Conservation (phyloP, 2,797 vertebrate species). For the Poliocrania exsul region DNA sequence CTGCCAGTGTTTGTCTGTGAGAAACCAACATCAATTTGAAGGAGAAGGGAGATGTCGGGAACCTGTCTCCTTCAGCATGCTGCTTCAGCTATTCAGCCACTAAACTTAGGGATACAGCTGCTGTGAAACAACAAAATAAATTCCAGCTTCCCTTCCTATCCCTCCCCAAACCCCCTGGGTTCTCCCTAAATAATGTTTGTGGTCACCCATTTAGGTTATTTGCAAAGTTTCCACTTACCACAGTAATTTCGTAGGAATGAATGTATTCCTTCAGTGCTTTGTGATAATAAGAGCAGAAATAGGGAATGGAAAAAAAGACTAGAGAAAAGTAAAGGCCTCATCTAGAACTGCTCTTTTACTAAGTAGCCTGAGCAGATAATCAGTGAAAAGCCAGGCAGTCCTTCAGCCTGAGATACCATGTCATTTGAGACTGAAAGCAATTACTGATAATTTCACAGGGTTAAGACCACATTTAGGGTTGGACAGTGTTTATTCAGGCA, state of each 20-base stretch:
- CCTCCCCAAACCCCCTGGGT: background rate
- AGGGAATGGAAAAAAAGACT: background rate
- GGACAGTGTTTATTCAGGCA: background rate
- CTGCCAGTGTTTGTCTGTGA: background rate
- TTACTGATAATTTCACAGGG: background rate
- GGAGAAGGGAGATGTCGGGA: background rate
- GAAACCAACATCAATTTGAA: background rate
- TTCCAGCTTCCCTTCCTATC: background rate
- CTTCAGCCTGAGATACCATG: background rate
- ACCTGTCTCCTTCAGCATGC: background rate
- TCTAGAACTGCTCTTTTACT: background rate
- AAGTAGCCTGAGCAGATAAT: background rate
- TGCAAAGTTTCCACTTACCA: slow-evolving; percentile 27
- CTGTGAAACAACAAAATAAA: background rate
- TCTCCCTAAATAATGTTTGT: slow-evolving; percentile 37
- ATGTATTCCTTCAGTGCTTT: background rate
- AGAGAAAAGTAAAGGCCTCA: background rate
- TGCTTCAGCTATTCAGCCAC: background rate
- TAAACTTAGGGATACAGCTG: background rate
- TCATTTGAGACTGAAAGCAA: background rate
- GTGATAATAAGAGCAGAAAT: slow-evolving; percentile 3
- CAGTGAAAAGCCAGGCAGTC: background rate
- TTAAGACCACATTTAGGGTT: background rate
- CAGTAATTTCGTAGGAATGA: background rate
- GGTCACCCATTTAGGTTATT: slow-evolving; percentile 16